A percentile compares a stretch with the other conserved stretches of the same genome.
Evolutionary conservation across 2,797 vertebrate species (phyloP).

Genomic region (Tragopan temminckii): DNA sequence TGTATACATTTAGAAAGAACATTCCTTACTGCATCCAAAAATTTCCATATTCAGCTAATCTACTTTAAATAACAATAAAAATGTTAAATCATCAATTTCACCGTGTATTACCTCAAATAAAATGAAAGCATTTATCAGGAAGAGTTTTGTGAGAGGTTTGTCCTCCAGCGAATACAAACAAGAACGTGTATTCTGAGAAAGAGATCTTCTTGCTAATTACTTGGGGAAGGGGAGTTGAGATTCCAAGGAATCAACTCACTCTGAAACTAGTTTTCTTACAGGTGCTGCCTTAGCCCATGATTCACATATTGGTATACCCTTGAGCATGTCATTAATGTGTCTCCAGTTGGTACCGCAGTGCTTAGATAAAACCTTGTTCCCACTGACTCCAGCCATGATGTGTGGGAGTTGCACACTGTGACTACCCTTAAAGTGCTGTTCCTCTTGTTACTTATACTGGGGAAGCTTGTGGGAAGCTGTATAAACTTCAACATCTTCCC

Average conservation of each 20-base stretch:
- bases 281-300: background rate
- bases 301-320: background rate
- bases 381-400: fast-evolving
- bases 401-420: background rate
- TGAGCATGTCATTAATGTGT: background rate
- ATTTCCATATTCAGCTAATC: background rate
- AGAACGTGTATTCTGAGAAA: background rate
- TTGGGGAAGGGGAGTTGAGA: background rate
- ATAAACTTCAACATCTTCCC: background rate
- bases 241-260: background rate
- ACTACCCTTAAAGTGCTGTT: background rate
- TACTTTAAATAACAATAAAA: background rate
- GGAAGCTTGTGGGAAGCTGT: background rate
- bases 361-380: background rate
- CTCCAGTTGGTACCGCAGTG: background rate
- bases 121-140: background rate
- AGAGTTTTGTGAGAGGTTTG: background rate
- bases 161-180: background rate
- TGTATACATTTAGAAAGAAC: background rate
- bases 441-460: background rate
- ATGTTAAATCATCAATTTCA: background rate
- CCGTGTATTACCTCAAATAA: background rate
- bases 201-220: background rate
- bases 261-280: background rate
- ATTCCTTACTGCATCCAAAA: background rate